Evolutionary conservation across 2,888 invertebrate species (phyloP), one percentile per base, ranked within the genome.

Genomic region (Parnassius orleans): DNA sequence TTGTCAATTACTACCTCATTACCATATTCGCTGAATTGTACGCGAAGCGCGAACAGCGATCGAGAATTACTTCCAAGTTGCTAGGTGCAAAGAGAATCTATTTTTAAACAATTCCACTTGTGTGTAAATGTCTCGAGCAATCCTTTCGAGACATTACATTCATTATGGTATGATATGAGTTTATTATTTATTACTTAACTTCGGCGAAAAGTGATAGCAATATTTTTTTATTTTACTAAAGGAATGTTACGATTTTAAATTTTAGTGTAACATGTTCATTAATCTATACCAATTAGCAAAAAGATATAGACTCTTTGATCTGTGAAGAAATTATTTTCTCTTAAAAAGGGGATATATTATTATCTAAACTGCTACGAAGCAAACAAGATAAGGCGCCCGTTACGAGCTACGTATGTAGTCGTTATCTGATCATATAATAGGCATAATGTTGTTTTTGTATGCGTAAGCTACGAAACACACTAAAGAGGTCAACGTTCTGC

Each of bases 401-500:
- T 72, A 73, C 70, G 72, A 69, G 69, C 73, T 76, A 76, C 69
- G 67, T 69, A 74, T 79, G 78, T 79, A 76, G 72, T 65, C 59
- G 74, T 84, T 87, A 87, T 87, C 86, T 74, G 77, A 78, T 76
- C 77, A 71, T 80, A 72, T 77, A 73, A 69, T 72, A 74, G 70
- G 65, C 71, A 76, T 75, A 78, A 75, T 73, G 73, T 71, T 66
- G 71, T 72, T 72, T 73, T 72, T 77, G 80, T 85, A 79, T 80
- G 80, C 71, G 81, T 80, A 74, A 75, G 72, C 77, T 73, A 80
- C 78, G 77, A 83, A 84, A 83, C 75, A 75, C 70, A 75, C 70
- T 75, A 82, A 84, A 72, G 80, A 82, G 89, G 87, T 88, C 88
- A 88, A 83, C 77, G 90, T 78, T 82, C 88, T 72, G 72, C 70